A percentile compares a stretch with the other conserved stretches of the same genome.
phyloP scores from a whole-genome alignment of 2,113 vertebrate genomes.

The Eurypyga helias region DNA sequence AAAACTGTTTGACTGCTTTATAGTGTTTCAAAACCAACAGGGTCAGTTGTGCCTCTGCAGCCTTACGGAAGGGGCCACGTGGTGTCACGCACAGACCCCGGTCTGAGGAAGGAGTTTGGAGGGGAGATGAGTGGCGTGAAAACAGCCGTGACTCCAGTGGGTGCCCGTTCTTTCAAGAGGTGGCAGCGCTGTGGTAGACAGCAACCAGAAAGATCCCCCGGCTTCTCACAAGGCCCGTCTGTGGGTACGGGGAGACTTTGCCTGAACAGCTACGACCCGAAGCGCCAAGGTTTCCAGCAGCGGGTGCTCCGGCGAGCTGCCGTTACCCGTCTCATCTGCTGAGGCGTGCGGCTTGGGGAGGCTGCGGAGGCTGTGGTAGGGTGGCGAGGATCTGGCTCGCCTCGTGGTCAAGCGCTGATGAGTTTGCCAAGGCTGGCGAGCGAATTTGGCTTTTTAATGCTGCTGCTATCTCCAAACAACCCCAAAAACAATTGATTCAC shows the following conservation, averaged over 20 bases:
- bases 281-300: neutral
- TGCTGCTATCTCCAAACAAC: neutral
- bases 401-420: conserved; percentile 23
- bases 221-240: neutral
- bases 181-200: neutral
- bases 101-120: neutral
- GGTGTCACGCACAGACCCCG: rapidly evolving
- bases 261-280: neutral
- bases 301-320: neutral
- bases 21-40: neutral
- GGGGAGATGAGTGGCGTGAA: neutral
- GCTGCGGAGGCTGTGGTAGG: neutral
- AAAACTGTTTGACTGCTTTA: neutral
- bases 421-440: conserved; percentile 30
- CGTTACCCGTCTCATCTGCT: neutral
- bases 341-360: neutral
- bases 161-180: neutral
- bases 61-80: neutral
- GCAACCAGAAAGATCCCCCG: rapidly evolving
- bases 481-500: neutral
- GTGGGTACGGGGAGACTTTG: neutral
- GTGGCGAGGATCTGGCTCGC: neutral
- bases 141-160: neutral
- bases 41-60: neutral
- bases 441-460: conserved; percentile 23